Base-by-base conservation (phyloP, 1,140 invertebrate genomes). In the Ostrea edulis region DNA sequence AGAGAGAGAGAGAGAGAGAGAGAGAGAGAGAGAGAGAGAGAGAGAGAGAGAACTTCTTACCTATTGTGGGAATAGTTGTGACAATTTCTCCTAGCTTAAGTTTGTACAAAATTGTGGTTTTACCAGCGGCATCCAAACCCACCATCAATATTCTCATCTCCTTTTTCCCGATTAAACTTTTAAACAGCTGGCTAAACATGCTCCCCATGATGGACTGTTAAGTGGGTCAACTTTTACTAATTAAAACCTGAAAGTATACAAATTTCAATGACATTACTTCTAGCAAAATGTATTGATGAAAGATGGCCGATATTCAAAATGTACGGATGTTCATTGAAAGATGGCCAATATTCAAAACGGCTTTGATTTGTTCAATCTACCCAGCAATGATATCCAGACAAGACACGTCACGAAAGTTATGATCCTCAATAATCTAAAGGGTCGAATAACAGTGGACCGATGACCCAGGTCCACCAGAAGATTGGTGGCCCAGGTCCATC, bases 21-120 rank as follows among this genome's bases (percentile, higher is more conserved):
- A 44, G 35, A 44, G 22, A 20, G 3, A 2, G 22, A 65, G 58
- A 7, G 22, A 65, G 1, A 65, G 22, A 17, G 7, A 65, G 58
- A 65, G 58, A 22, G 17, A 17, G 3, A 2, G 22, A 22, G 58
- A 22, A 1, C 25, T 17, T 20, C 95, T 95, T 95, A 97, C 96
- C 98, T 93, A 99, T 99, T 7, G 98, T 99, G 52, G 98, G 98
- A 95, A 99, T 99, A 22, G 98, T 99, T 52, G 98, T 99, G 9
- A 99, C 98, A 93, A 99, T 98, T 96, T 99, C 98, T 88, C 98
- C 98, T 81, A 99, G 96, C 95, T 99, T 99, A 88, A 99, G 95
- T 96, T 99, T 99, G 95, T 99, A 99, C 81, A 99, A 96, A 95
- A 99, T 99, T 85, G 98, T 99, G 2, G 98, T 99, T 96, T 99